phyloP scores from a whole-genome alignment of 1,140 invertebrate species.

The Drosophila ficusphila region DNA sequence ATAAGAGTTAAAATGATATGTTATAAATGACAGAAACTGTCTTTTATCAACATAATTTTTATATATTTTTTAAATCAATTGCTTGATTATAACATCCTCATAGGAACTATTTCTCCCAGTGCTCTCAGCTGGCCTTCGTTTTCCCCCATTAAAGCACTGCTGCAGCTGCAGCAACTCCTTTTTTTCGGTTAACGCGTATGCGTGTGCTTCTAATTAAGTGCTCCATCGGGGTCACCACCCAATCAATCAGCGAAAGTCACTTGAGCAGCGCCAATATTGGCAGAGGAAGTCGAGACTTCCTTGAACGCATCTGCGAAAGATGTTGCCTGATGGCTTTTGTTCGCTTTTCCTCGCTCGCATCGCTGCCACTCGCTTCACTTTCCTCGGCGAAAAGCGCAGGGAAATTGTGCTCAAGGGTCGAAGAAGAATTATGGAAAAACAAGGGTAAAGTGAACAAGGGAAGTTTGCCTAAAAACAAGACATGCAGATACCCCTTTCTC shows the following conservation, averaged over 20 bases:
- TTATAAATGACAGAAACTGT: too few species aligned
- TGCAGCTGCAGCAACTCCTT: conserved; percentile 7
- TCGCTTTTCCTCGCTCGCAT: conserved; percentile 5
- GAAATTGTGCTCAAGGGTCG: conserved; percentile 2
- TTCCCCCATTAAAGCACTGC: conserved; percentile 8
- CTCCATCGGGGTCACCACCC: not conserved
- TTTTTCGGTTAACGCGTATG: conserved; percentile 6
- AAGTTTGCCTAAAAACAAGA: not conserved
- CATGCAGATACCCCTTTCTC: not conserved
- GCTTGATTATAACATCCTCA: not conserved
- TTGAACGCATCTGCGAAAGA: not conserved
- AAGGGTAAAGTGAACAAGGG: not conserved
- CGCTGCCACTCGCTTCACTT: conserved; percentile 5
- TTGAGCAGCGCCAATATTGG: not conserved
- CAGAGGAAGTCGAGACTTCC: not conserved
- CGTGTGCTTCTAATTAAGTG: conserved; percentile 34
- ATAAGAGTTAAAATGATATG: too few species aligned
- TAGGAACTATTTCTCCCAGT: not conserved
- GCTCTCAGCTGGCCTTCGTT: not conserved
- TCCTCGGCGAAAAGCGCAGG: not conserved
- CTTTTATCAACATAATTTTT: too few species aligned
- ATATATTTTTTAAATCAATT: too few species aligned
- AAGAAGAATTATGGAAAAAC: not conserved
- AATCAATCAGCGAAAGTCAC: conserved; percentile 29
- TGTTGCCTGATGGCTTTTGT: conserved; percentile 9